These are phyloP conservation scores for Stictonetta naevosa DNA, from an alignment of 2,113 vertebrate species.

Conservation along the genomic window DNA sequence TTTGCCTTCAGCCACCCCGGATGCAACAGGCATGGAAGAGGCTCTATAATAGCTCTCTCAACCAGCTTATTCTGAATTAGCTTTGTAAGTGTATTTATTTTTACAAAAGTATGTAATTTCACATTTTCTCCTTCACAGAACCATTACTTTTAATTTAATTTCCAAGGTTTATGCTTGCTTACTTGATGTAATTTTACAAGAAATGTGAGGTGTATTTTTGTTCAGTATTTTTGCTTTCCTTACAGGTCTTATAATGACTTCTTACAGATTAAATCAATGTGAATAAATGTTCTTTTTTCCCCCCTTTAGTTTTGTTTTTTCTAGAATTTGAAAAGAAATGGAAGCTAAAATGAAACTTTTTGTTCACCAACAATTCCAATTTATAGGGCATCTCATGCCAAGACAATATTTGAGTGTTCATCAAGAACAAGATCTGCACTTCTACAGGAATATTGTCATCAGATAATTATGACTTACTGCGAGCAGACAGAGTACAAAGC, in stretches of 20 bases:
- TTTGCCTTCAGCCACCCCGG: not conserved
- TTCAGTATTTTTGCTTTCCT: not conserved
- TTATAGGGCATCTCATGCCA: not conserved
- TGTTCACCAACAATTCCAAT: not conserved
- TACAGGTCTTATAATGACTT: not conserved
- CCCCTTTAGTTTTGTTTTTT: not conserved
- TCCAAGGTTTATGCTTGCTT: not conserved
- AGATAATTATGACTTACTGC: not conserved
- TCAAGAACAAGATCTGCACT: not conserved
- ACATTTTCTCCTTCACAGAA: not conserved
- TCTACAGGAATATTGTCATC: not conserved
- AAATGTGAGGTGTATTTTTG: not conserved
- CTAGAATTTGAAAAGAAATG: not conserved
- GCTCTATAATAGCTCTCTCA: not conserved
- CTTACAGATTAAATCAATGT: not conserved
- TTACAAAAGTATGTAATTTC: not conserved
- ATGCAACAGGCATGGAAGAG: not conserved
- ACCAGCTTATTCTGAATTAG: not conserved
- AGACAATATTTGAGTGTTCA: not conserved
- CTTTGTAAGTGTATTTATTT: not conserved
- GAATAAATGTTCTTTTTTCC: not conserved
- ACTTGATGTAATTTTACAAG: not conserved
- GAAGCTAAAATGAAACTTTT: not conserved
- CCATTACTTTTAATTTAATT: not conserved
- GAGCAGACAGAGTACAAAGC: not conserved